Evolutionary conservation across 2,888 invertebrate species (phyloP), one percentile per base, ranked within the genome.

Genomic region (Sisyra nigra): DNA sequence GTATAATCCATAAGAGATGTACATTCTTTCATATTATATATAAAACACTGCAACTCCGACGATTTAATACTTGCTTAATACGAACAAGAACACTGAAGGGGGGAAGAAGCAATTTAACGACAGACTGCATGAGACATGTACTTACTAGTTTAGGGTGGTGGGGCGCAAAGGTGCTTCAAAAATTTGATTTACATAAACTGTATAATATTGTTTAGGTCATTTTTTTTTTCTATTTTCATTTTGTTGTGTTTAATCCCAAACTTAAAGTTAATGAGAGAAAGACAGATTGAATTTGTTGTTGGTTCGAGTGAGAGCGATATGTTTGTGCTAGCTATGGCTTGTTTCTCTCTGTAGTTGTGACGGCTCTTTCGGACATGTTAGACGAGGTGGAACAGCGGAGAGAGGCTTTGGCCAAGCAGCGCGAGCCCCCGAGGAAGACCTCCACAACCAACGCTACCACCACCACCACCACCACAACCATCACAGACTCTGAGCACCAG

Each of bases 331-430:
- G 41, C 31, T 19, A n/a, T n/a, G 38, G 17, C 38, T 38, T 38
- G 38, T 38, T 38, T 38, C 38, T 38, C 38, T 38, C 38, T 24
- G 19, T 41, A 81, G 80, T 81, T 72, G 77, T 80, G 65, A 74
- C 76, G 67, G 80, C 80, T 65, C 76, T 81, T 69, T 76, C 81
- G 62, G 80, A 79, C 62, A 76, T 84, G 65, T 73, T 84, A 68
- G 77, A 78, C 55, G 81, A 81, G 66, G 80, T 83, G 69, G 78
- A 80, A 66, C 77, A 78, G 61, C 76, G 79, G 70, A 67, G 76
- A 70, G 71, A 77, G 63, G 69, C 61, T 46, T 58, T 61, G 48
- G 58, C 56, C 48, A 57, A 53, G 51, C 51, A 56, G 48, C 45
- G 40, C 42, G 47, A 48, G 40, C 33, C n/a, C 11, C 33, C 3